These are phyloP conservation scores for Hystrix brachyura DNA, from an alignment of 2,113 vertebrate species.

Conservation along the genomic window DNA sequence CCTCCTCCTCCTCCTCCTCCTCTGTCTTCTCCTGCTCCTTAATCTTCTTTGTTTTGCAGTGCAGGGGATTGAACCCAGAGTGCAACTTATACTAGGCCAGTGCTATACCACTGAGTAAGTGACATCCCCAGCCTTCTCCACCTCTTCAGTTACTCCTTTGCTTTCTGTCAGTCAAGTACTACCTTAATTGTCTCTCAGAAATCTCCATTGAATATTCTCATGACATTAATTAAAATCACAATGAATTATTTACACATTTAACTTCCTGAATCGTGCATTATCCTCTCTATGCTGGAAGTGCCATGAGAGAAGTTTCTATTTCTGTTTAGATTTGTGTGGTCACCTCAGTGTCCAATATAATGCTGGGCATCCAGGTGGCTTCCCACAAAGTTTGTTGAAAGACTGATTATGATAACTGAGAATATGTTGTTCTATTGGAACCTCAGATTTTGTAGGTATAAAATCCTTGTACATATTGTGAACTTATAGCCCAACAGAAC, in stretches of 20 bases:
- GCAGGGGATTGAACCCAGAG: background rate
- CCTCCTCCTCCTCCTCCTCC: background rate
- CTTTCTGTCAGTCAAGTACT: background rate
- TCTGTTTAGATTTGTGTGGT: background rate
- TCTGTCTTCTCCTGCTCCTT: background rate
- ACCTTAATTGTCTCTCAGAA: background rate
- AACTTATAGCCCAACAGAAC: conserved; percentile 4
- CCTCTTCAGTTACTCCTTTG: background rate
- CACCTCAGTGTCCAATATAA: background rate
- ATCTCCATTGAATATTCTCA: background rate
- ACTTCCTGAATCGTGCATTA: background rate
- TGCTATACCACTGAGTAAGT: background rate
- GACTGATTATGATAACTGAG: background rate
- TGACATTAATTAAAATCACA: background rate
- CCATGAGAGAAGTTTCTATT: background rate
- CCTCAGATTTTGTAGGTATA: background rate
- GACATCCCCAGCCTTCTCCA: background rate
- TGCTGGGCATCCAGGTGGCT: background rate
- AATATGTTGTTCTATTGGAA: background rate
- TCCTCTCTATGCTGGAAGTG: background rate
- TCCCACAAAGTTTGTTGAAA: background rate
- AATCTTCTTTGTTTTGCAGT: background rate
- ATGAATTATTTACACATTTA: background rate
- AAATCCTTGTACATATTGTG: background rate
- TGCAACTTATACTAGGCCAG: background rate